These are phyloP conservation scores for Threskiornis aethiopicus DNA, from an alignment of 2,797 vertebrate genomes.

Conservation along the genomic window DNA sequence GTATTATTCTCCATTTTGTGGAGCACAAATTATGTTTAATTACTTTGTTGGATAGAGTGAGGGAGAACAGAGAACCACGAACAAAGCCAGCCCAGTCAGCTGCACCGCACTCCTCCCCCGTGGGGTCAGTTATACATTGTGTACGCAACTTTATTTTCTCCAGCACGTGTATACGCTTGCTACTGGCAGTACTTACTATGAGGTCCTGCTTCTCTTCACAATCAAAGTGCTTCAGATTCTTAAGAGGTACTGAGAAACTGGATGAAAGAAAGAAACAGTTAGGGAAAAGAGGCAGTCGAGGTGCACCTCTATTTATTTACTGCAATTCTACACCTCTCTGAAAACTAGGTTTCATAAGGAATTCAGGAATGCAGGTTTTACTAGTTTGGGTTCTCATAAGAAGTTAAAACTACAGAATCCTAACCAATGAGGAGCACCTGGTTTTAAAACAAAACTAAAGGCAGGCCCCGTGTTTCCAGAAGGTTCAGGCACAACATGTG, in stretches of 20 bases:
- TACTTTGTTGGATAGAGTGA: fast-evolving
- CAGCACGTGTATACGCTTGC: fast-evolving
- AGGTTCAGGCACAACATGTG: not conserved
- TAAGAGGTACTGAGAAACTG: conserved; percentile 83
- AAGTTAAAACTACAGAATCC: not conserved
- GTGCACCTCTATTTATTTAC: not conserved
- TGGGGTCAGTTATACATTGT: fast-evolving
- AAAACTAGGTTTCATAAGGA: not conserved
- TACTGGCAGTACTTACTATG: conserved; percentile 77
- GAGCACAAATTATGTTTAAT: not conserved
- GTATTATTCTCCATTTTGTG: not conserved
- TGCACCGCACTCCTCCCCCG: too few species aligned
- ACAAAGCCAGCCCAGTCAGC: not conserved
- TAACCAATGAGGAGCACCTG: not conserved
- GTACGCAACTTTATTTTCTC: fast-evolving
- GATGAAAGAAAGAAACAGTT: not conserved
- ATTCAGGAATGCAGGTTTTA: not conserved
- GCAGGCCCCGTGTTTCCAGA: not conserved
- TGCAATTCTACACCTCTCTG: not conserved
- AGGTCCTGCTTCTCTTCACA: conserved; percentile 84
- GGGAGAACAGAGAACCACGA: fast-evolving
- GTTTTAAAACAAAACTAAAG: not conserved
- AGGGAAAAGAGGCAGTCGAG: not conserved
- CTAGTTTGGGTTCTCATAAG: not conserved
- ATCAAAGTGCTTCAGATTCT: conserved; percentile 87